phyloP scores from a whole-genome alignment of 2,888 invertebrate genomes.

The Melanostoma scalare region DNA sequence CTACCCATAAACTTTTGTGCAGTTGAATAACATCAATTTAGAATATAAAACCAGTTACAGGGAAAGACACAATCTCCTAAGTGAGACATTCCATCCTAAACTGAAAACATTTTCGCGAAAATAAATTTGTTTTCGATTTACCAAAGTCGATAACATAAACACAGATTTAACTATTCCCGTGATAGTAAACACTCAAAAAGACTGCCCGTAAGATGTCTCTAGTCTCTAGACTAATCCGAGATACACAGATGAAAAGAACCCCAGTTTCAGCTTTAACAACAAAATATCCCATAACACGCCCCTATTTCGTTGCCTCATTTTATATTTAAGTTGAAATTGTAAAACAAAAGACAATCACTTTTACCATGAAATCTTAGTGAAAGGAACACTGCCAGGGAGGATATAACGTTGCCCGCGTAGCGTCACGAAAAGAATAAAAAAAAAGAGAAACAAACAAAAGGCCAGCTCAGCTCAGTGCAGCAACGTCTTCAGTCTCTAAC shows the following conservation, averaged over 20 bases:
- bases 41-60: no score
- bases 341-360: slow-evolving; percentile 52
- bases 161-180: neutral
- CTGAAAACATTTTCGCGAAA: neutral
- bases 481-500: slow-evolving; percentile 41
- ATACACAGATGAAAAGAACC: slow-evolving; percentile 23
- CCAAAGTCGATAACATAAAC: slow-evolving; percentile 2
- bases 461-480: slow-evolving; percentile 32
- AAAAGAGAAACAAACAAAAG: slow-evolving; percentile 40
- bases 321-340: slow-evolving; percentile 48
- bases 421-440: slow-evolving; percentile 20
- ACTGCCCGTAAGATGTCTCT: slow-evolving; percentile 17
- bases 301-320: slow-evolving; percentile 35
- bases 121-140: neutral
- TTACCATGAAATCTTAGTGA: slow-evolving; percentile 63
- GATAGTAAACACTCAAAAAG: slow-evolving; percentile 10
- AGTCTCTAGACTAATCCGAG: slow-evolving; percentile 25
- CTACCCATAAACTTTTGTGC: no score
- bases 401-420: slow-evolving; percentile 31
- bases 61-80: no score
- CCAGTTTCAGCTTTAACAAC: slow-evolving; percentile 16
- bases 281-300: slow-evolving; percentile 43
- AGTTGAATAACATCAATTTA: no score
- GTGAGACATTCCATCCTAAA: neutral
- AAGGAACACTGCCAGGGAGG: slow-evolving; percentile 35